Percentiles rank a stretch among this genome's conserved stretches.
phyloP scores from a whole-genome alignment of 2,797 vertebrate genomes.

The Rhinoraja longicauda region DNA sequence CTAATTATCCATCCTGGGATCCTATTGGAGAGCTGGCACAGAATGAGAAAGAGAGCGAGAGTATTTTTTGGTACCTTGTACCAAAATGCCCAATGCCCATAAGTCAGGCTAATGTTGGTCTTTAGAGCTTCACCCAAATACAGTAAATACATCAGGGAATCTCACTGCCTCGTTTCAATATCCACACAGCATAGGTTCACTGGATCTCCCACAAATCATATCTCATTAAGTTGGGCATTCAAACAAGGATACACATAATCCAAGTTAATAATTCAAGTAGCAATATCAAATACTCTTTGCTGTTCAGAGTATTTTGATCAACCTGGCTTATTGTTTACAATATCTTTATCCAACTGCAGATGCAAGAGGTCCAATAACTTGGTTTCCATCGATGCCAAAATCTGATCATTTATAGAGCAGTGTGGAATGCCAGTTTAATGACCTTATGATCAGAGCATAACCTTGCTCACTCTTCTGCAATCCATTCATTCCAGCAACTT shows the following conservation, averaged over 20 bases:
- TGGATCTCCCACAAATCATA: constrained; percentile 3
- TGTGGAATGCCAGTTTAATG: not conserved
- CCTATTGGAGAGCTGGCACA: not conserved
- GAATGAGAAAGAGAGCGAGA: not conserved
- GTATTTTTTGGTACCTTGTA: not conserved
- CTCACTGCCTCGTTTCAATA: not conserved
- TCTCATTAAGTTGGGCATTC: not conserved
- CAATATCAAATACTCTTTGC: not conserved
- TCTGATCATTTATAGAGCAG: not conserved
- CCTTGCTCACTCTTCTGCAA: not conserved
- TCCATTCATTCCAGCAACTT: not conserved
- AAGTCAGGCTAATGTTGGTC: not conserved
- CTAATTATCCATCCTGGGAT: not conserved
- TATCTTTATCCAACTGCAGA: not conserved
- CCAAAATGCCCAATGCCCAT: not conserved
- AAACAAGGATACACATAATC: not conserved
- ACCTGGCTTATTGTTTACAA: not conserved
- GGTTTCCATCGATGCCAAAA: not conserved
- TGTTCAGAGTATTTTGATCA: not conserved
- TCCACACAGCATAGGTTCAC: not conserved
- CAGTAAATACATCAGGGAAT: not conserved
- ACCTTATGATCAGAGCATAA: not conserved
- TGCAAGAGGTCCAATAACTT: not conserved
- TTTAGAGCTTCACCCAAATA: constrained; percentile 3
- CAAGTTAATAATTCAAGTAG: not conserved